phyloP scores from a whole-genome alignment of 2,113 vertebrate genomes.

The Bos indicus region DNA sequence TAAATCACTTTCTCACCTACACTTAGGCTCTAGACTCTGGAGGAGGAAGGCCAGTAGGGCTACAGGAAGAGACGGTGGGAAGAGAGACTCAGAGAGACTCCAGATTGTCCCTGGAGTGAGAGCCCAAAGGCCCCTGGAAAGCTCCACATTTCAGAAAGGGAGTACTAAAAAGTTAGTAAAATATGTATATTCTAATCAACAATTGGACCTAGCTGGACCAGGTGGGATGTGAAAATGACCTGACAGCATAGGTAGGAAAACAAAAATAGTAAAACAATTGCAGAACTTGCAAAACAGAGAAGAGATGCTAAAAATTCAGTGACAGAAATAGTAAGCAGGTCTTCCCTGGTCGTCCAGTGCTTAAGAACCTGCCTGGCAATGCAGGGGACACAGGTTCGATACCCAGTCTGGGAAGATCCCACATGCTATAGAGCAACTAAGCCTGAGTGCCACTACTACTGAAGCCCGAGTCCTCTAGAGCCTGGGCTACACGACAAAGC shows the following conservation, averaged over 20 bases:
- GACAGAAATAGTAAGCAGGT: not conserved
- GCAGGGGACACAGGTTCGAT: not conserved
- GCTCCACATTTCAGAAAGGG: not conserved
- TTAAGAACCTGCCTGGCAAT: not conserved
- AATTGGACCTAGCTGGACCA: not conserved
- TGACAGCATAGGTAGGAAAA: not conserved
- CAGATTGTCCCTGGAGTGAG: not conserved
- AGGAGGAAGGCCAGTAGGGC: not conserved
- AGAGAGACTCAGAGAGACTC: not conserved
- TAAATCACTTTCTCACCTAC: not conserved
- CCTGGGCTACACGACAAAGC: not conserved
- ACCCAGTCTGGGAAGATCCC: not conserved
- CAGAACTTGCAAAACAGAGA: not conserved
- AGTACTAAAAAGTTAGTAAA: not conserved
- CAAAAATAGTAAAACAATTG: not conserved
- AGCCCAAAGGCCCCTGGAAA: not conserved
- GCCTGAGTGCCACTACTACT: not conserved
- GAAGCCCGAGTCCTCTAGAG: not conserved
- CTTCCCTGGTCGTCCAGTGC: not conserved
- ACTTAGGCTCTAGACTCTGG: not conserved
- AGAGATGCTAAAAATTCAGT: not conserved
- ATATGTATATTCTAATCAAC: not conserved
- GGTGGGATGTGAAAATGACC: not conserved
- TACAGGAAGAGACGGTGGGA: not conserved
- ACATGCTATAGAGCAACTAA: not conserved